Base-by-base conservation (phyloP, 2,797 vertebrate genomes). In the Brachyalestes nurse region DNA sequence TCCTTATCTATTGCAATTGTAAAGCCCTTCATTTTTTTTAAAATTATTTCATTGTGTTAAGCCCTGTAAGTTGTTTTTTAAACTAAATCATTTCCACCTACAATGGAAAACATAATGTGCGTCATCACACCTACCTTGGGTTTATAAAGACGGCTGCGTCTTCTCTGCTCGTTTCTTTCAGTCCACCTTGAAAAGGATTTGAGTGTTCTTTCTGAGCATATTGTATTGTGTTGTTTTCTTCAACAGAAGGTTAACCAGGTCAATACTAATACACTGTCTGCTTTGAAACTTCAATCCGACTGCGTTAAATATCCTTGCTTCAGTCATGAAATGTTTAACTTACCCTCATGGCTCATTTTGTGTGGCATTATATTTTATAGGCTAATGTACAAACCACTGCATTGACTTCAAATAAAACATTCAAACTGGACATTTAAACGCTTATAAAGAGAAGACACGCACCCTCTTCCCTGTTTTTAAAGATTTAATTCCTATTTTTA, bases 151-250 rank as follows among this genome's bases (percentile, higher is more conserved):
- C 0, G 28, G 6, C 13, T 8, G 6, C 34, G 40, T 40, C 34
- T 19, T 65, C 40, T 45, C 16, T 75, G 53, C 53, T 13, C 65
- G 28, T 72, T 17, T 81, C 34, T 72, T 53, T 55, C 55, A 64
- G 55, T 1, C 13, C 13, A 40, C 6, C 38, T 40, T 40, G 1
- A 38, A 38, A 17, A 19, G 2, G 23, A 16, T 6, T 7, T n/a
- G 7, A 25, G 23, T 64, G 61, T 64, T 34, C 14, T 38, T 6
- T 2, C 6, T 17, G 28, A 64, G 16, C 2, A 7, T 2, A 61
- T 61, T 38, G 13, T 38, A 62, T 14, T 62, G 23, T 62, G 12
- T 10, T 61, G 60, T 64, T 64, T 64, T 64, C 28, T 38, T 17
- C 4, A 17, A 9, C 16, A 19, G 62, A 65, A 38, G 2, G 16